These are phyloP conservation scores for Augiades crinisus DNA, from an alignment of 2,888 invertebrate species.

Conservation along the genomic window DNA sequence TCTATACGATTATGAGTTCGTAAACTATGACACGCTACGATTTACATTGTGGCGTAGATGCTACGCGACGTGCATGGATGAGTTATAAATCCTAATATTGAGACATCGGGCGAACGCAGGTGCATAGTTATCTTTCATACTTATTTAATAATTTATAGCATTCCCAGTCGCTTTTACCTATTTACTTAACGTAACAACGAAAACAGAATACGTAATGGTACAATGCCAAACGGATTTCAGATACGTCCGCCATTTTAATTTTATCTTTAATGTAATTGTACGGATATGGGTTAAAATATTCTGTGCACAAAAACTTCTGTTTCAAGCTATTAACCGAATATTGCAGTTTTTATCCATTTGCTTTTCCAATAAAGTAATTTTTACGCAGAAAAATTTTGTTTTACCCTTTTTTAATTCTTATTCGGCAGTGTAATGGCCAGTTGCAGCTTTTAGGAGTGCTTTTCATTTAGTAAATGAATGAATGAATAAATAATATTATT, in stretches of 20 bases:
- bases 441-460: neutral
- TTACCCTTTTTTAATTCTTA: no score
- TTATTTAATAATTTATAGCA: neutral
- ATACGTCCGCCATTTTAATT: neutral
- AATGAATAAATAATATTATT: no score
- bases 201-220: neutral
- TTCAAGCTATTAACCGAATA: neutral
- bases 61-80: no score
- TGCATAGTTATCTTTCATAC: no score
- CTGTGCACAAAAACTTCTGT: neutral
- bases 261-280: conserved; percentile 4
- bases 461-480: no score
- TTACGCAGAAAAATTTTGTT: no score
- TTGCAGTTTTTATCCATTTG: neutral
- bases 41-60: no score
- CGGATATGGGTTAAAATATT: conserved; percentile 3
- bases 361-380: neutral
- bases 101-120: no score
- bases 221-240: neutral
- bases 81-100: no score
- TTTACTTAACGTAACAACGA: neutral
- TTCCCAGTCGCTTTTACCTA: neutral
- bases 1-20: no score
- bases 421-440: neutral
- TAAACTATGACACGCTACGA: no score